These are phyloP conservation scores for Mola mola DNA, from an alignment of 2,113 vertebrate species.

Conservation along the genomic window DNA sequence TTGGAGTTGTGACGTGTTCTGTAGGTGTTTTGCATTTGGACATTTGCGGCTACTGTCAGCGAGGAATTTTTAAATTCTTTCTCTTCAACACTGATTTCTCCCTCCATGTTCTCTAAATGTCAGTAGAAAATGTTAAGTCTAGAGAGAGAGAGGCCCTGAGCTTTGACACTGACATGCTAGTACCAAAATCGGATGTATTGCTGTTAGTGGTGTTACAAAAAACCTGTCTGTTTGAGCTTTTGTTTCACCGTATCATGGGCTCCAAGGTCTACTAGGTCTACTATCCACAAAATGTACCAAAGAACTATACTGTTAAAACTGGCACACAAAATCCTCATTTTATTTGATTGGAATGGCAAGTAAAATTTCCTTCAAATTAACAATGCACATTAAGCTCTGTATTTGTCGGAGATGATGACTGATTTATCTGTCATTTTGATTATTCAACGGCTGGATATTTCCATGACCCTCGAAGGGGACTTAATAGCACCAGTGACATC, in stretches of 20 bases:
- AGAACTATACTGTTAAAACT: no score
- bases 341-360: no score
- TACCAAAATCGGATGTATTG: not conserved
- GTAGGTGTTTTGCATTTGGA: conserved; percentile 9
- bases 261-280: no score
- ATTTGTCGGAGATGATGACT: not conserved
- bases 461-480: conserved; percentile 3
- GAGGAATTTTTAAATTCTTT: conserved; percentile 1
- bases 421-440: not conserved
- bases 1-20: not conserved
- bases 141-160: not conserved
- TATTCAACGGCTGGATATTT: conserved; percentile 3
- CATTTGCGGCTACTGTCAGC: not conserved
- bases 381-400: not conserved
- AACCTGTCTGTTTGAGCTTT: not conserved
- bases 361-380: not conserved
- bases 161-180: not conserved
- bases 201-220: conserved; percentile 1
- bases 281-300: no score
- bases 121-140: conserved; percentile 4
- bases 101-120: conserved; percentile 11
- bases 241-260: no score
- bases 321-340: no score
- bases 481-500: conserved; percentile 20
- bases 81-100: conserved; percentile 3